Percentiles rank a stretch among this genome's conserved stretches.
Conservation (phyloP, 2,113 vertebrate genomes). For the Sebastes fasciatus region DNA sequence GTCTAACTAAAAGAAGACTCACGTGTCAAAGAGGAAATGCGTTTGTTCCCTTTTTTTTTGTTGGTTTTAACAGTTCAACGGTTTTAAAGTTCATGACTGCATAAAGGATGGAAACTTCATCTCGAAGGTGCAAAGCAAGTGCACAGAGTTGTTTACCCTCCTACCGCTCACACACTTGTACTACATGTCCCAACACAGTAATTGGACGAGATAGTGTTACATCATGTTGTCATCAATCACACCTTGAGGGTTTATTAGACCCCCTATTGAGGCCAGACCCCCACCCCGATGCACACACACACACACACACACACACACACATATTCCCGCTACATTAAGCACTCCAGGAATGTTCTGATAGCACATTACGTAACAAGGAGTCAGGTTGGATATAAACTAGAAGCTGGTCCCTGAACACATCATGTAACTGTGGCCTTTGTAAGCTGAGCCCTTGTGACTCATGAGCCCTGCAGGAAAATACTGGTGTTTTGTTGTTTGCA, state of each 20-base stretch:
- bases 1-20: constrained; percentile 55
- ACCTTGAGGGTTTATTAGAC: constrained; percentile 43
- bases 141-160: constrained; percentile 60
- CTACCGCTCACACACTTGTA: constrained; percentile 27
- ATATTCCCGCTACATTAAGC: background rate
- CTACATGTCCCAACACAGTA: constrained; percentile 48
- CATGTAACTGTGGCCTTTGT: background rate
- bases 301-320: background rate
- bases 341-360: constrained; percentile 31
- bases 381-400: background rate
- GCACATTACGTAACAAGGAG: constrained; percentile 35
- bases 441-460: constrained; percentile 11
- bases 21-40: constrained; percentile 73
- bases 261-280: constrained; percentile 4
- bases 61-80: constrained; percentile 51
- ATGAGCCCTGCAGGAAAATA: background rate
- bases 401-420: constrained; percentile 13
- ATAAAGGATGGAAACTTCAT: constrained; percentile 67
- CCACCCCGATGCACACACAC: background rate
- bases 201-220: constrained; percentile 43
- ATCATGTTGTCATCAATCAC: constrained; percentile 50
- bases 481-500: constrained; percentile 22
- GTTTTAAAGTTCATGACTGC: constrained; percentile 59
- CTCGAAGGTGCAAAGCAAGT: constrained; percentile 45
- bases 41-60: constrained; percentile 68